phyloP scores from a whole-genome alignment of 1,140 invertebrate species.

The Caenorhabditis inopinata region DNA sequence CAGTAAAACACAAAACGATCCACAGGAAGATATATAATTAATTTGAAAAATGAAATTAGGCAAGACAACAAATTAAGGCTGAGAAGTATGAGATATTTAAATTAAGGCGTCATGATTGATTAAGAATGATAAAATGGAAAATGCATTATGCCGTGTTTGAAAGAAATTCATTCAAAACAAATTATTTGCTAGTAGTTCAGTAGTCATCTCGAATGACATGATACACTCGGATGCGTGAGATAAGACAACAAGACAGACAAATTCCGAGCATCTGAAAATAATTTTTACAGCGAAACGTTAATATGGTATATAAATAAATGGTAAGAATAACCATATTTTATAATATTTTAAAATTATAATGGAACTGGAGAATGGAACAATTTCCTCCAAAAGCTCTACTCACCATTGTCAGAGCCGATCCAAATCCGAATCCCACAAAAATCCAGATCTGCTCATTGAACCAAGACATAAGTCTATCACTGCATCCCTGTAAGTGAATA shows the following conservation, averaged over 20 bases:
- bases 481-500: slow-evolving; percentile 49
- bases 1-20: neutral
- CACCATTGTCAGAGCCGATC: neutral
- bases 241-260: neutral
- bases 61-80: neutral
- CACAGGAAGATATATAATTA: neutral
- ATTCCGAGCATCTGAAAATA: slow-evolving; percentile 42
- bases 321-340: too few species aligned
- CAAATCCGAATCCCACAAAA: slow-evolving; percentile 51
- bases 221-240: neutral
- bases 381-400: too few species aligned
- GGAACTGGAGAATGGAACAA: too few species aligned
- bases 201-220: slow-evolving; percentile 11
- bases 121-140: too few species aligned
- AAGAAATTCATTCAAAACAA: too few species aligned
- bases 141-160: too few species aligned
- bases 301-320: neutral
- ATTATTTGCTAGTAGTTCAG: too few species aligned
- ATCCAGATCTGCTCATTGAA: slow-evolving; percentile 51
- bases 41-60: neutral
- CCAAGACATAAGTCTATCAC: slow-evolving; percentile 50
- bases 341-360: too few species aligned
- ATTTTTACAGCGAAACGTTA: neutral
- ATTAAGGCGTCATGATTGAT: too few species aligned
- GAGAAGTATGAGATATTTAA: too few species aligned